These are phyloP conservation scores for Phrynosoma platyrhinos DNA, from an alignment of 2,113 vertebrate species.

Conservation along the genomic window DNA sequence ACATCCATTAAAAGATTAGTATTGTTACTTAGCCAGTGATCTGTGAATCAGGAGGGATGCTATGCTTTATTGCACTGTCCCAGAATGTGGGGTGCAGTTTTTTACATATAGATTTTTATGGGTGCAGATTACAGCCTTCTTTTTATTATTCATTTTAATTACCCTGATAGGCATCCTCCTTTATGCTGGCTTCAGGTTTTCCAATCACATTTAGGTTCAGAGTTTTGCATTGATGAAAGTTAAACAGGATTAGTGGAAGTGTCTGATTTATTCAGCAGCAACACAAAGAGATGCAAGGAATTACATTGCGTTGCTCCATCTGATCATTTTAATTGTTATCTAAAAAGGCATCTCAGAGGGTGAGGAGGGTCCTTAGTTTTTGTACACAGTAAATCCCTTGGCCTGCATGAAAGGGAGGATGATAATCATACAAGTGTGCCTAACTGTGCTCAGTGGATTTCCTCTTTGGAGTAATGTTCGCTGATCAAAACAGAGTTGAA, in stretches of 20 bases:
- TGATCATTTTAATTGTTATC: slow-evolving; percentile 64
- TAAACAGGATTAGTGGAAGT: slow-evolving; percentile 58
- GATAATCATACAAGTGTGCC: slow-evolving; percentile 38
- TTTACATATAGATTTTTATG: background rate
- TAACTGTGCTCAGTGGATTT: slow-evolving; percentile 40
- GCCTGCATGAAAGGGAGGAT: slow-evolving; percentile 57
- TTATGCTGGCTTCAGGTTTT: slow-evolving; percentile 36
- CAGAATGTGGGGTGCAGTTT: too few relatives aligned
- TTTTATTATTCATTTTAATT: slow-evolving; percentile 17
- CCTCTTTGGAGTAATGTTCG: slow-evolving; percentile 21
- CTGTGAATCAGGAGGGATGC: background rate
- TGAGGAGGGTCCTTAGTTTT: slow-evolving; percentile 57
- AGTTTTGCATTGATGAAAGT: slow-evolving; percentile 59
- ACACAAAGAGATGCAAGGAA: slow-evolving; percentile 53
- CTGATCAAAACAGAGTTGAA: slow-evolving; percentile 59
- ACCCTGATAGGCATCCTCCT: background rate
- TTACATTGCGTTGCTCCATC: slow-evolving; percentile 43
- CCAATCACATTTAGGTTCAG: slow-evolving; percentile 38
- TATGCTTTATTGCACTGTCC: background rate
- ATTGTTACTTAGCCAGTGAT: background rate
- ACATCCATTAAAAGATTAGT: background rate
- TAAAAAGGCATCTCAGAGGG: slow-evolving; percentile 61
- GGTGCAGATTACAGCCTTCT: background rate
- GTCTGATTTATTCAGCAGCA: slow-evolving; percentile 53
- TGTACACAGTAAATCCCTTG: slow-evolving; percentile 49